phyloP scores from a whole-genome alignment of 2,888 invertebrate genomes.

The Dione vanillae region DNA sequence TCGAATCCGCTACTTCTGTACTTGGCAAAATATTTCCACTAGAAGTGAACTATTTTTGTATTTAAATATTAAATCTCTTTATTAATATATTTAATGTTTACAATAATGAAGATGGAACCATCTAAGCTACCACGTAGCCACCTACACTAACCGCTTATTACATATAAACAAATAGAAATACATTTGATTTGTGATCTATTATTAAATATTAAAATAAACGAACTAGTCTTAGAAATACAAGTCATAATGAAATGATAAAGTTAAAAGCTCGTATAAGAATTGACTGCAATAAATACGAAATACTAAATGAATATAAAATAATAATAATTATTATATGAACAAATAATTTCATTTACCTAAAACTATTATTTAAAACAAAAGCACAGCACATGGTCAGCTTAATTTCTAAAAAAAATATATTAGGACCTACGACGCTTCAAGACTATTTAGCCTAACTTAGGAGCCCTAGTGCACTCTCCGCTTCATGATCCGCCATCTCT shows the following conservation, averaged over 20 bases:
- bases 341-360: conserved; percentile 79
- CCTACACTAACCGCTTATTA: conserved; percentile 70
- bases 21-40: conserved; percentile 84
- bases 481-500: conserved; percentile 51
- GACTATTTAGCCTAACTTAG: conserved; percentile 74
- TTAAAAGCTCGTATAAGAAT: conserved; percentile 70
- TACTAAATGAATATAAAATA: conserved; percentile 64
- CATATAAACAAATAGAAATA: conserved; percentile 72
- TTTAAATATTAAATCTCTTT: conserved; percentile 83
- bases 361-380: conserved; percentile 82
- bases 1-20: conserved; percentile 72
- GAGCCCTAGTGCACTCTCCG: conserved; percentile 73
- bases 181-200: conserved; percentile 72
- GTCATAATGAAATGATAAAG: conserved; percentile 55
- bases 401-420: conserved; percentile 71
- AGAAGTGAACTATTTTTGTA: conserved; percentile 79
- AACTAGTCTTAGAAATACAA: conserved; percentile 64
- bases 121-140: conserved; percentile 78
- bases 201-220: conserved; percentile 63
- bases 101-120: conserved; percentile 74
- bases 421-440: conserved; percentile 72
- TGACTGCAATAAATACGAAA: conserved; percentile 80
- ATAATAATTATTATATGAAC: conserved; percentile 66
- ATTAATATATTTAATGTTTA: conserved; percentile 60
- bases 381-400: conserved; percentile 84